Base-by-base conservation (phyloP, 2,888 invertebrate species). In the Diogma glabrata region DNA sequence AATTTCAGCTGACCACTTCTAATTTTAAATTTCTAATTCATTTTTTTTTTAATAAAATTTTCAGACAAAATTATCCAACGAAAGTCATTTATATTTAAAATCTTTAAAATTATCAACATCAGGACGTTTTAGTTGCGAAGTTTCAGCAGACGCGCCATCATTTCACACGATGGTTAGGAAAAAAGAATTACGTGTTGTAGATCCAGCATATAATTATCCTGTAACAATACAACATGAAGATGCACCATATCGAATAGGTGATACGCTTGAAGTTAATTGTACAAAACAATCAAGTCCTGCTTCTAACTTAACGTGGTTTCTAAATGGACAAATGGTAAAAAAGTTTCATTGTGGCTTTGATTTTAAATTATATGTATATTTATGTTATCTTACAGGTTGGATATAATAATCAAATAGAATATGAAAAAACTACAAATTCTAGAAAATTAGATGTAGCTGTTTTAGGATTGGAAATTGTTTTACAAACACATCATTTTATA, bases 201-300 rank as follows among this genome's bases (percentile, higher is more conserved):
- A 46, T 46, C 46, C 46, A 3, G 22, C 24, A 46, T 16, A 22
- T 16, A 4, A 26, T 24, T 16, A 24, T 16, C 46, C 46, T 14
- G 46, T 46, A 24, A 22, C n/a, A 26, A 46, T 46, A 24, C 23
- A 46, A 46, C 46, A 46, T 14, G 46, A 46, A 24, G 22, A 46
- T 26, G 24, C 46, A 24, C 23, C 22, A 14, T 46, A 46, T 46
- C 23, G 69, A 19, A 65, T 68, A 52, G 65, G 60, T 28, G 56
- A 56, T 47, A 56, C 55, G 17, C 43, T 57, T n/a, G 30, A 47
- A 30, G 56, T 54, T 23, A 57, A 57, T 51, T 57, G 57, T 50
- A 51, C 55, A 23, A 47, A 50, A 30, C 50, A 46, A 38, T 54
- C 49, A 46, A 53, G 52, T 47, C 54, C 57, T 9, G 47, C 51